Percentiles rank a stretch among this genome's conserved stretches.
phyloP scores from a whole-genome alignment of 92 coral and sea anemone species.

The Phenganax stokvisi region DNA sequence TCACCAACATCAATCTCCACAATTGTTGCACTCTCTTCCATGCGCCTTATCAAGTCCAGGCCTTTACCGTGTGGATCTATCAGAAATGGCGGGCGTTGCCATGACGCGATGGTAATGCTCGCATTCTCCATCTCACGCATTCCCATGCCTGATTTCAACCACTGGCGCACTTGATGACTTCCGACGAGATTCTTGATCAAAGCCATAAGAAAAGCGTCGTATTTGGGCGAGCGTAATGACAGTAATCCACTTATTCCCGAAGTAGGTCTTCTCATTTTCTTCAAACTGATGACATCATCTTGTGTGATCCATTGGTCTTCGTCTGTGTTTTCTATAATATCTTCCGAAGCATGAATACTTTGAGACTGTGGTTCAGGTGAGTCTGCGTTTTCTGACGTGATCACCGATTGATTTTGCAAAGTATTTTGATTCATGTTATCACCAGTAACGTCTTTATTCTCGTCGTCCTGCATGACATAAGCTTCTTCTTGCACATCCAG shows the following conservation, averaged over 20 bases:
- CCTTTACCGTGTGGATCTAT: slow-evolving; percentile 84
- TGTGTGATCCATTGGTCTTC: background rate
- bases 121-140: slow-evolving; percentile 87
- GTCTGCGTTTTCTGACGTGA: background rate
- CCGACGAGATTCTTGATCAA: slow-evolving; percentile 73
- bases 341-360: background rate
- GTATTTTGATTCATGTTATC: background rate
- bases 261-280: background rate
- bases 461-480: background rate
- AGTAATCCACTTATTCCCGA: background rate
- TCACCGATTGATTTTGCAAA: background rate
- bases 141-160: slow-evolving; percentile 85
- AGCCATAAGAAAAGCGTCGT: slow-evolving; percentile 76
- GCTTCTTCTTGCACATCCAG: background rate
- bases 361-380: background rate
- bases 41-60: slow-evolving; percentile 70
- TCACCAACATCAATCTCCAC: slow-evolving; percentile 85
- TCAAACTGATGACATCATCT: background rate
- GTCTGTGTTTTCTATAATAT: background rate
- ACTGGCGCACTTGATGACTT: slow-evolving; percentile 66
- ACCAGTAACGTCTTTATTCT: background rate
- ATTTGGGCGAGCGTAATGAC: slow-evolving; percentile 48
- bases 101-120: slow-evolving; percentile 73
- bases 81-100: slow-evolving; percentile 89
- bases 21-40: slow-evolving; percentile 63